Conservation (phyloP, 1,140 invertebrate genomes). For the Anoplolepis gracilipes region DNA sequence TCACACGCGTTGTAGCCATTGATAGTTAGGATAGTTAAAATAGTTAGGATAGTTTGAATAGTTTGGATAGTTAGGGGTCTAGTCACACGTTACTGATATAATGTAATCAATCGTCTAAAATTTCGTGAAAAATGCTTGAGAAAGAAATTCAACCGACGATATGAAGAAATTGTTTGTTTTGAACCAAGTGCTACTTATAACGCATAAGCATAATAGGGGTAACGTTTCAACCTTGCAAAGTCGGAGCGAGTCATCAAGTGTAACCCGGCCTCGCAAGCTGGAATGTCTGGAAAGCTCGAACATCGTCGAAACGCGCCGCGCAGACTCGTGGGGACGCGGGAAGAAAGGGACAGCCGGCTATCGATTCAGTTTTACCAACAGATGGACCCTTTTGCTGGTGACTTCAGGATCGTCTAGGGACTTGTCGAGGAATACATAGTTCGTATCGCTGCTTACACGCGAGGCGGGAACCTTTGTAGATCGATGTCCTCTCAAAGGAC, state of each 20-base stretch:
- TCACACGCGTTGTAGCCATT: too few relatives aligned
- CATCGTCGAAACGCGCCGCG: conserved; percentile 65
- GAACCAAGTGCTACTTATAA: background rate
- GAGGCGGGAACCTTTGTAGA: conserved; percentile 24
- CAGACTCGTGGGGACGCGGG: conserved; percentile 73
- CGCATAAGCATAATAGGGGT: background rate
- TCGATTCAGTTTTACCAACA: conserved; percentile 80
- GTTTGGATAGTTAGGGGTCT: too few relatives aligned
- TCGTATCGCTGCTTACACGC: conserved; percentile 3
- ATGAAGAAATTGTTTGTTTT: background rate
- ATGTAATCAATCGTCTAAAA: too few relatives aligned
- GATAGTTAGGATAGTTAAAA: too few relatives aligned
- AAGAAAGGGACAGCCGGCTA: conserved; percentile 73
- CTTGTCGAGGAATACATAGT: background rate
- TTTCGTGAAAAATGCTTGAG: too few relatives aligned
- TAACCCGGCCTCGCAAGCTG: conserved; percentile 60
- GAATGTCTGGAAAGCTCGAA: conserved; percentile 71
- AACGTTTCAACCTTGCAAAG: background rate
- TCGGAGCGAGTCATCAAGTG: conserved; percentile 36
- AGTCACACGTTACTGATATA: too few relatives aligned
- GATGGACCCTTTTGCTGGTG: conserved; percentile 65
- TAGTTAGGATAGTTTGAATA: too few relatives aligned
- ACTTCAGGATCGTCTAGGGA: conserved; percentile 74
- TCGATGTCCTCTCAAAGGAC: conserved; percentile 45
- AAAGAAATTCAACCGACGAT: too few relatives aligned